A percentile compares a stretch with the other conserved stretches of the same genome.
These are phyloP conservation scores for Aurelia aurita complex sp. Pacific DNA, from an alignment of 30 jellyfish, hydroid and myxozoan species.

Conservation along the genomic window DNA sequence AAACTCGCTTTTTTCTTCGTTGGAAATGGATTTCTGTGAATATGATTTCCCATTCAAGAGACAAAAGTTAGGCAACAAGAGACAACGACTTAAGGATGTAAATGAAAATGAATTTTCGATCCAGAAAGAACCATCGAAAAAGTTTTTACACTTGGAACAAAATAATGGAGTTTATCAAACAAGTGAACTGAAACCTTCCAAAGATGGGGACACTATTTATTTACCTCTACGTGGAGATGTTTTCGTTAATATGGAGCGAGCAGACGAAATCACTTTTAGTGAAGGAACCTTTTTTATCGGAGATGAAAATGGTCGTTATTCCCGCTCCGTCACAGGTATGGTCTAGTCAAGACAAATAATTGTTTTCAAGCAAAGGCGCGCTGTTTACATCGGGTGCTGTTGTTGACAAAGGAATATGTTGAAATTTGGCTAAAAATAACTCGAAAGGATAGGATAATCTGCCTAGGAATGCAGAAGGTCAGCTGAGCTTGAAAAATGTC, in stretches of 20 bases:
- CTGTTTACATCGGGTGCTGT: no score
- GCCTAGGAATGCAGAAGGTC: no score
- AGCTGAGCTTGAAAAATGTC: no score
- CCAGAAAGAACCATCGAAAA: background rate
- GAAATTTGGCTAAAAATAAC: no score
- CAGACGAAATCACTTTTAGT: constrained; percentile 29
- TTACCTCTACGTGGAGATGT: constrained; percentile 32
- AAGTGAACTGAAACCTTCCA: constrained; percentile 18
- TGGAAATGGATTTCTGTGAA: no score
- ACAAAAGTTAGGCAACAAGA: background rate
- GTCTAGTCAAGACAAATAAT: background rate
- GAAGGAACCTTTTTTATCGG: constrained; percentile 28
- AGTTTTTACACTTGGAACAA: background rate
- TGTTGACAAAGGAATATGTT: no score
- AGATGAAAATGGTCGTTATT: constrained; percentile 21
- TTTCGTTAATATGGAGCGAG: constrained; percentile 18
- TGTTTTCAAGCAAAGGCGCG: background rate
- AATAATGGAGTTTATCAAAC: constrained; percentile 38
- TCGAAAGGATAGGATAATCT: no score
- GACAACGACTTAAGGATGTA: background rate
- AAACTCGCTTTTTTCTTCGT: no score
- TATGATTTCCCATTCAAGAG: background rate
- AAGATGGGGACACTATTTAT: constrained; percentile 36
- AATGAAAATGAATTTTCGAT: background rate
- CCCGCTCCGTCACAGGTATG: constrained; percentile 16